Conservation (phyloP, 2,888 invertebrate genomes). For the Zelleria hepariella region DNA sequence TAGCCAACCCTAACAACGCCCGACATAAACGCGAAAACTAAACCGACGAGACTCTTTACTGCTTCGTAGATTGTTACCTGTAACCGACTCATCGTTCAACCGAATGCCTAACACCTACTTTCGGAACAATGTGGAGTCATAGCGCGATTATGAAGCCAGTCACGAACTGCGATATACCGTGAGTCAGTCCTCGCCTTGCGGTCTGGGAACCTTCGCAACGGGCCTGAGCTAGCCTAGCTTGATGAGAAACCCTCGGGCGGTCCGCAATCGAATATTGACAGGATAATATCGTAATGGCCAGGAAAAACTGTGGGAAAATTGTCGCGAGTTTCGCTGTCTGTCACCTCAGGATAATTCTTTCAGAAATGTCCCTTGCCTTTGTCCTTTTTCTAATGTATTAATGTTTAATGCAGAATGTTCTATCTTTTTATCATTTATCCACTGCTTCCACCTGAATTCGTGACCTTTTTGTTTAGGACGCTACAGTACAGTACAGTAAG, state of each 20-base stretch:
- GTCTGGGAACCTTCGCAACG: constrained; percentile 10
- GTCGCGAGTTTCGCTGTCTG: background rate
- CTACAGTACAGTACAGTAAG: too few relatives aligned
- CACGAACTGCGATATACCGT: constrained; percentile 8
- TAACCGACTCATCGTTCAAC: background rate
- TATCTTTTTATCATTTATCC: too few relatives aligned
- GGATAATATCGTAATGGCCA: background rate
- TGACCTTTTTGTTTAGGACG: too few relatives aligned
- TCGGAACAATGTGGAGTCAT: constrained; percentile 2
- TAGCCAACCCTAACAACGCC: background rate
- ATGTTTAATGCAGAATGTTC: too few relatives aligned
- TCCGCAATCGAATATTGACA: constrained; percentile 1
- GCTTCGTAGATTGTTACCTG: background rate
- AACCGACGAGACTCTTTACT: background rate
- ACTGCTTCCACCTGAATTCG: too few relatives aligned
- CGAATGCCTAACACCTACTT: constrained; percentile 4
- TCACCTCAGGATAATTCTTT: background rate
- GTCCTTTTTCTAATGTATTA: too few relatives aligned
- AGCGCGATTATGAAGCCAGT: background rate
- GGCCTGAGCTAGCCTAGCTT: background rate
- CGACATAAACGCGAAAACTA: background rate
- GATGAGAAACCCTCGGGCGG: background rate
- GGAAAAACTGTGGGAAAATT: background rate
- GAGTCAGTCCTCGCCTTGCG: constrained; percentile 7
- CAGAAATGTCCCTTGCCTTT: too few relatives aligned